Base-by-base conservation (phyloP, 2,888 invertebrate genomes). In the Hemicrepidius hirtus region DNA sequence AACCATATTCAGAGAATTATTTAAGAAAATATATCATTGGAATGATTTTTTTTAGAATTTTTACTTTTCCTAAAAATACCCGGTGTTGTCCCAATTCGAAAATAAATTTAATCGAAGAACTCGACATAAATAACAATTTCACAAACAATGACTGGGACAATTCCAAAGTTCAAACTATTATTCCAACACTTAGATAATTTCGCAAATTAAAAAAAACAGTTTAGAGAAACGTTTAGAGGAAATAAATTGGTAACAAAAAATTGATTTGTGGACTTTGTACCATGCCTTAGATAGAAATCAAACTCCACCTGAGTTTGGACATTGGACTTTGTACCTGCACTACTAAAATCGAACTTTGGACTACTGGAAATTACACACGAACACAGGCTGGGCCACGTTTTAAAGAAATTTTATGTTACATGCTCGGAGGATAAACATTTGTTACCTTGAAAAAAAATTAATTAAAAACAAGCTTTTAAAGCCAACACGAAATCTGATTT, bases 241-340 rank as follows among this genome's bases (percentile, higher is more conserved):
- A 40, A 40, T 40, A 13, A 40, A 1, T 40, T 40, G n/a, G 0
- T 13, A 5, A 13, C 40, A 40, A 41, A 53, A 57, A 69, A 40
- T 35, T 69, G 41, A 21, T 57, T 21, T 63, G 62, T 59, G 68
- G 21, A 65, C 73, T 67, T 70, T 69, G 69, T 41, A 69, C 69
- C 32, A 44, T 18, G 49, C 28, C 32, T 53, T 62, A 71, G 68
- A 71, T 74, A 64, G 69, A 69, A 73, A 71, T 75, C 64, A 71
- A 68, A 55, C 64, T 74, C 24, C 40, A 67, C 69, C 68, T 71
- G 75, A 53, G 59, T 75, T 79, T 79, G 81, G 79, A 81, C 80
- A 75, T 82, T 80, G 81, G 81, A 83, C 83, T 83, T 83, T 82
- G 82, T 53, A 72, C 62, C 66, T 71, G 55, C 55, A 49, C 64